Evolutionary conservation across 53 echinoderm and acorn worm species (phyloP).

Genomic region (Arbacia lixula): DNA sequence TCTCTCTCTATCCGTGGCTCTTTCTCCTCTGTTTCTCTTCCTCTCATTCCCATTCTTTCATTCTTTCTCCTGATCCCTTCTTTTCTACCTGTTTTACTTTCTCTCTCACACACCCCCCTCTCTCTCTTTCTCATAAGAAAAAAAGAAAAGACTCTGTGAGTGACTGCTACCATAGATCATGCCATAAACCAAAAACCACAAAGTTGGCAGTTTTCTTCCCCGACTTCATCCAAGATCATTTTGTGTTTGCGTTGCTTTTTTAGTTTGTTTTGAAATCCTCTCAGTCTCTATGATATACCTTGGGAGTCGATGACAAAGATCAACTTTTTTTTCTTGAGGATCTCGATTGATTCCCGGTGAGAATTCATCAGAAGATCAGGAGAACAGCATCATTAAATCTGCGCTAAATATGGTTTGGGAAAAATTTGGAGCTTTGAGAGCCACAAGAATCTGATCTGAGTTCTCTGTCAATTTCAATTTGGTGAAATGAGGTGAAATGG

Average conservation of each 20-base stretch:
- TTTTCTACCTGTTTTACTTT: no score
- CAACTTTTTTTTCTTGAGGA: no score
- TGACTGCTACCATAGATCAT: no score
- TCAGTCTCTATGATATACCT: not conserved
- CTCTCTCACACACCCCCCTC: no score
- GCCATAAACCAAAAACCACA: constrained; percentile 38
- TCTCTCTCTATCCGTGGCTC: no score
- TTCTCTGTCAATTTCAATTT: constrained; percentile 36
- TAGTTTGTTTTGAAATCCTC: not conserved
- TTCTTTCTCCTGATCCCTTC: no score
- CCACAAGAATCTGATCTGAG: constrained; percentile 13
- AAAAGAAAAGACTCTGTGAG: no score
- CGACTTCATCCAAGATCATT: not conserved
- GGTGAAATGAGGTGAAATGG: constrained; percentile 8
- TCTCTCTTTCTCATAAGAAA: not conserved
- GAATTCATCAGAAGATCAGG: no score
- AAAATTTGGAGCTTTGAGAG: constrained; percentile 1
- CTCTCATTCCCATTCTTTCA: no score
- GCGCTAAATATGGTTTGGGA: constrained; percentile 32
- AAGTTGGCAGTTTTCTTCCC: constrained; percentile 42
- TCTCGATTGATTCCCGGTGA: no score
- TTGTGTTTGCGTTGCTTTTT: constrained; percentile 13
- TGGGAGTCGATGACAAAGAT: no score
- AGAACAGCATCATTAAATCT: constrained; percentile 24
- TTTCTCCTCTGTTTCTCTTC: no score